Percentiles rank a stretch among this genome's conserved stretches.
phyloP scores from a whole-genome alignment of 2,888 invertebrate species.

The Amitus sp. region DNA sequence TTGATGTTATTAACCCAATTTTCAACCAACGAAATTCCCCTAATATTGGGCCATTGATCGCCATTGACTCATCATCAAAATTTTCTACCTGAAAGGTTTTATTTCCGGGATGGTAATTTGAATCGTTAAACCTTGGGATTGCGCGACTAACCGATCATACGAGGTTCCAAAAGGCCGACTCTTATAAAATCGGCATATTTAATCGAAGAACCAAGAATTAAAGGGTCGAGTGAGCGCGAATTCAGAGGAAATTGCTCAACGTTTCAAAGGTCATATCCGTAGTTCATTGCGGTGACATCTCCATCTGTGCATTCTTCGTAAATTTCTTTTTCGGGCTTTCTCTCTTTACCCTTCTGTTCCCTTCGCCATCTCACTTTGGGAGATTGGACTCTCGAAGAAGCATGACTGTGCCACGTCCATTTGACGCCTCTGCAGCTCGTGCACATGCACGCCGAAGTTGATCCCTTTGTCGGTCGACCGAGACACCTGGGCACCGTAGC shows the following conservation, averaged over 20 bases:
- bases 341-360: constrained; percentile 6
- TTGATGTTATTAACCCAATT: no score
- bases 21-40: no score
- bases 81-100: no score
- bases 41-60: no score
- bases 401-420: constrained; percentile 38
- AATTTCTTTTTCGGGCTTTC: constrained; percentile 19
- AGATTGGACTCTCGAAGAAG: constrained; percentile 23
- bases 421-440: constrained; percentile 36
- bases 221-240: constrained; percentile 22
- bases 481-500: constrained; percentile 44
- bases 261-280: constrained; percentile 46
- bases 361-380: constrained; percentile 7
- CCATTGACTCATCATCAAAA: no score
- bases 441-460: constrained; percentile 30
- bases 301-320: constrained; percentile 38
- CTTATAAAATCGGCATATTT: not conserved
- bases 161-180: no score
- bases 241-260: constrained; percentile 55
- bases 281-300: constrained; percentile 52
- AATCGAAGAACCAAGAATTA: not conserved
- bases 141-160: no score
- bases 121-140: no score
- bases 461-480: constrained; percentile 44
- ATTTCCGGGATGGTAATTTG: no score